Conservation (phyloP, 2,113 vertebrate species). For the Loxodonta africana region DNA sequence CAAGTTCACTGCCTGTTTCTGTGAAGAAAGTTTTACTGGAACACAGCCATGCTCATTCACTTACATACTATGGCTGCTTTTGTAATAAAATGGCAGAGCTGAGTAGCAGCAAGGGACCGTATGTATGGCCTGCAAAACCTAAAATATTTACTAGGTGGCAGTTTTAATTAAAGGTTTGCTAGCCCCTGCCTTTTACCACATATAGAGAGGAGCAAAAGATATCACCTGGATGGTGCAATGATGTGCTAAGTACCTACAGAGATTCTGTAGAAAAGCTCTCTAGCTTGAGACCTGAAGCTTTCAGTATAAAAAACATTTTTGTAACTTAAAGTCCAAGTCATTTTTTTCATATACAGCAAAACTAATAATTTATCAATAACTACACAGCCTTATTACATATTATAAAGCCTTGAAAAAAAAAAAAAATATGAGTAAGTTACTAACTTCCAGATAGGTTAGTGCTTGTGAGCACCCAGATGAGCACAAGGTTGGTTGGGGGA, state of each 20-base stretch:
- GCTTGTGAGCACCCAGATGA: neutral
- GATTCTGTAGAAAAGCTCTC: neutral
- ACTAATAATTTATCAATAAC: neutral
- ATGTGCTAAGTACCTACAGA: neutral
- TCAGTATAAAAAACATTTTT: slow-evolving; percentile 22
- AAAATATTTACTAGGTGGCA: neutral
- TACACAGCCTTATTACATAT: neutral
- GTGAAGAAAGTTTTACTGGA: neutral
- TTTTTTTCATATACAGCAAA: slow-evolving; percentile 10
- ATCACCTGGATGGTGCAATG: neutral
- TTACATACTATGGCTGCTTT: neutral
- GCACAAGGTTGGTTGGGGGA: too few relatives aligned
- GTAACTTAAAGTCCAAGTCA: neutral
- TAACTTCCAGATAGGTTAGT: neutral
- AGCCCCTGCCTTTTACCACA: neutral
- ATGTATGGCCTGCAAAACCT: neutral
- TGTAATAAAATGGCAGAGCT: neutral
- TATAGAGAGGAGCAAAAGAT: neutral
- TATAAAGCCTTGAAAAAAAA: neutral
- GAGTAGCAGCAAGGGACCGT: neutral
- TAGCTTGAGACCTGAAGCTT: neutral
- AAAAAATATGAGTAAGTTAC: neutral
- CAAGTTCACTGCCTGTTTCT: neutral
- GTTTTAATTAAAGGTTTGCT: neutral
- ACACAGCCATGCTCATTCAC: neutral